A percentile compares a stretch with the other conserved stretches of the same genome.
Evolutionary conservation across 2,888 invertebrate species (phyloP).

Genomic region (Erebia ligea): DNA sequence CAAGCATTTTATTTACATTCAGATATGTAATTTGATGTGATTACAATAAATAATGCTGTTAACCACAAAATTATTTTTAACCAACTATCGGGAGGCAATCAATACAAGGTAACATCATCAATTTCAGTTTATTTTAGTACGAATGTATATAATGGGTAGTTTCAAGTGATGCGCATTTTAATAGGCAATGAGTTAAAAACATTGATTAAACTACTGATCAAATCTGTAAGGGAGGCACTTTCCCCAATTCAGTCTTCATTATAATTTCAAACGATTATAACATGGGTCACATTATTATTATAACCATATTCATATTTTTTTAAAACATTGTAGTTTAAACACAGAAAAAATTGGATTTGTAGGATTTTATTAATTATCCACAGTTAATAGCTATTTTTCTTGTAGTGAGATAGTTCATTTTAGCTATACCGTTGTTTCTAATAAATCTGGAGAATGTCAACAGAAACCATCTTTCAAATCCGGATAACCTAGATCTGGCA

Average conservation of each 20-base stretch:
- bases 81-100: slow-evolving; percentile 23
- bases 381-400: not conserved
- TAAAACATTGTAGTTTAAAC: slow-evolving; percentile 34
- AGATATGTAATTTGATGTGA: slow-evolving; percentile 79
- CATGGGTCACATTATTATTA: not conserved
- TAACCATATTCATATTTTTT: not conserved
- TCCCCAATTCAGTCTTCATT: slow-evolving; percentile 79
- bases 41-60: slow-evolving; percentile 31
- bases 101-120: slow-evolving; percentile 14
- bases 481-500: slow-evolving; percentile 80
- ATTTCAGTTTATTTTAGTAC: not conserved
- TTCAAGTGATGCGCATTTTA: slow-evolving; percentile 12
- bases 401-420: slow-evolving; percentile 22
- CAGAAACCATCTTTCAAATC: slow-evolving; percentile 88
- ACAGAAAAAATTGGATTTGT: slow-evolving; percentile 15
- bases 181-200: slow-evolving; percentile 14
- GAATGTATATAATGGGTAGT: slow-evolving; percentile 30
- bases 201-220: slow-evolving; percentile 46
- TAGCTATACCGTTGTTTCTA: slow-evolving; percentile 74
- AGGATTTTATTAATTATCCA: not conserved
- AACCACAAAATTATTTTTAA: slow-evolving; percentile 25
- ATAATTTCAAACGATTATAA: slow-evolving; percentile 53
- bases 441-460: slow-evolving; percentile 85
- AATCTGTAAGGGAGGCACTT: slow-evolving; percentile 66
- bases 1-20: slow-evolving; percentile 80